Base-by-base conservation (phyloP, 2,797 vertebrate species). In the Myiothlypis chrysogaster region DNA sequence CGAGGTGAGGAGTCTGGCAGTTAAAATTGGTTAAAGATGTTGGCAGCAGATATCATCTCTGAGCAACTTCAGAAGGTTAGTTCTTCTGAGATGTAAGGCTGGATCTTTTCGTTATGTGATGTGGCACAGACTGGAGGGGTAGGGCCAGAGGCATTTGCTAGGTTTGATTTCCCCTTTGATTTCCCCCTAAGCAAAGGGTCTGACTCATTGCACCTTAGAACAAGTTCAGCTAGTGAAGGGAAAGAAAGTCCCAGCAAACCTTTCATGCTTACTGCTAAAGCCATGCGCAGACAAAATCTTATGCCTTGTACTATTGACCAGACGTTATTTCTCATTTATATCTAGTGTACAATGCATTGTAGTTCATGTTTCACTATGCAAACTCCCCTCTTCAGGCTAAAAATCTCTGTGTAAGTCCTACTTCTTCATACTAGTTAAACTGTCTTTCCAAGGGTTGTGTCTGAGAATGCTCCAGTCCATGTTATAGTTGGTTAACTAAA, bases 371-470 rank as follows among this genome's bases (percentile, higher is more conserved):
- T 75, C 35, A 10, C 9, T 41, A 8, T 4, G 22, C 8, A 72
- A 73, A n/a, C 49, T 65, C 15, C 0, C 23, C 7, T 14, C 8
- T 50, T 87, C 15, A n/a, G 10, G 19, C 60, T 87, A 39, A 43
- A 91, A 89, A 66, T 34, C 6, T 13, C 14, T 44, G 4, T 50
- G 3, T 12, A 57, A 81, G 4, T 63, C 35, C 32, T 12, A 6
- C 12, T 68, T 8, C 8, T 10, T 22, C 4, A 7, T 14, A 32
- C 8, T 21, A 34, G 4, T 30, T 53, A 35, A 89, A 47, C 25
- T 24, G 17, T 27, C 4, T 44, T 27, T 11, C 15, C 11, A 28
- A 47, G 10, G 5, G 7, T 3, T 77, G 32, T 1, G 0, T 6
- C 24, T 35, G 14, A 49, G 7, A 2, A 6, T 30, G 12, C 27